phyloP scores from a whole-genome alignment of 2,797 vertebrate species.

The Moxostoma hubbsi region DNA sequence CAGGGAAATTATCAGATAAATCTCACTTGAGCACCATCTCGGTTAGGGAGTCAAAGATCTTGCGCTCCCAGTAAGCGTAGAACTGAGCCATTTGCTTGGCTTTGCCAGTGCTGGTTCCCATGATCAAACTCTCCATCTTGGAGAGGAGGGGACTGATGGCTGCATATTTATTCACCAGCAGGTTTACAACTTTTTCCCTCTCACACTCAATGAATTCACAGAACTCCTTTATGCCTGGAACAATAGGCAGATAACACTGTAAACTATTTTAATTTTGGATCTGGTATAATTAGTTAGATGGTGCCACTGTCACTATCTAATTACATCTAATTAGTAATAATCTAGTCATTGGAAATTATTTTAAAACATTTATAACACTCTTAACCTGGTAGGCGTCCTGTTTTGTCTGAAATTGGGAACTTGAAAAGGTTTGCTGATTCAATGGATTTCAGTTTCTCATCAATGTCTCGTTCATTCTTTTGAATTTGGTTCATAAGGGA shows the following conservation, averaged over 20 bases:
- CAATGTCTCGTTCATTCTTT: conserved; percentile 83
- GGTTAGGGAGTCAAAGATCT: conserved; percentile 80
- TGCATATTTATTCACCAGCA: conserved; percentile 82
- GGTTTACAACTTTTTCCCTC: conserved; percentile 75
- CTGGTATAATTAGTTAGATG: not conserved
- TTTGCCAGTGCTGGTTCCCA: conserved; percentile 85
- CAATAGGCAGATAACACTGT: conserved; percentile 31
- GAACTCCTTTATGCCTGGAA: conserved; percentile 87
- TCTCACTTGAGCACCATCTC: conserved; percentile 89
- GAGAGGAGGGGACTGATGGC: conserved; percentile 85
- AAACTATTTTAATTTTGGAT: not conserved
- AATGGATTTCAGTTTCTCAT: conserved; percentile 79
- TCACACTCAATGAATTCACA: conserved; percentile 84
- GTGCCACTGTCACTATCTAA: not conserved
- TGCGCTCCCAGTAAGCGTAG: conserved; percentile 89
- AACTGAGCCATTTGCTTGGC: conserved; percentile 82
- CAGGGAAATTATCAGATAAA: not conserved
- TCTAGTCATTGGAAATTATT: not conserved
- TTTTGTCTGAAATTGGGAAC: conserved; percentile 68
- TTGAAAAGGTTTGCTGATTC: conserved; percentile 86
- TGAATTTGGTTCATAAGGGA: conserved; percentile 85
- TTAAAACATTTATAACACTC: not conserved
- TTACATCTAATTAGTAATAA: not conserved
- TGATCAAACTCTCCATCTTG: conserved; percentile 84
- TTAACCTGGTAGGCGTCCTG: conserved; percentile 82